Evolutionary conservation across 2,888 invertebrate genomes (phyloP).

Genomic region (Subacronicta megacephala): DNA sequence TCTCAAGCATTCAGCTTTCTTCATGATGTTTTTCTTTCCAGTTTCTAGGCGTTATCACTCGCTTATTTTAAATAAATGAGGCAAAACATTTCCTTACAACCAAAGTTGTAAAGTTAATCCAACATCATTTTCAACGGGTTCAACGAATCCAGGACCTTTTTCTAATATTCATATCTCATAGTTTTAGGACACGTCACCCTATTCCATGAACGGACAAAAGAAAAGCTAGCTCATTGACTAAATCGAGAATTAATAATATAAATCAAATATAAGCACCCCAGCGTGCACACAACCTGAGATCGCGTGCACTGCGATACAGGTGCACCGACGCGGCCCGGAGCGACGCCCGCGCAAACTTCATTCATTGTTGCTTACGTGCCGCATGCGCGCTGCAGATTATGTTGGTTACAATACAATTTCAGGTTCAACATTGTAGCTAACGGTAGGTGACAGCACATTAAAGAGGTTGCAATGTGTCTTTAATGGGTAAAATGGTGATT

Average conservation of each 20-base stretch:
- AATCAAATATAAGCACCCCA: slow-evolving; percentile 23
- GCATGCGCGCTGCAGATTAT: slow-evolving; percentile 49
- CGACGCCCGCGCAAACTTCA: slow-evolving; percentile 83
- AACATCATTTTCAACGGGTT: too few relatives aligned
- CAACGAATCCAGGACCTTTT: too few relatives aligned
- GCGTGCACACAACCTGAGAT: slow-evolving; percentile 66
- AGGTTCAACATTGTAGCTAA: slow-evolving; percentile 35
- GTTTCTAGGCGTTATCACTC: too few relatives aligned
- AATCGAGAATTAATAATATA: slow-evolving; percentile 14
- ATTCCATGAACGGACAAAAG: too few relatives aligned
- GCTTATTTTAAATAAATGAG: too few relatives aligned
- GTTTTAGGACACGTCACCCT: too few relatives aligned
- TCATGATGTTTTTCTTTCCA: too few relatives aligned
- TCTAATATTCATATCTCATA: too few relatives aligned
- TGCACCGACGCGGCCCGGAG: slow-evolving; percentile 77
- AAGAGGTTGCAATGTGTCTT: slow-evolving; percentile 4
- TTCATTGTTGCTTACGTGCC: slow-evolving; percentile 78
- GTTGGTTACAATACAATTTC: slow-evolving; percentile 50
- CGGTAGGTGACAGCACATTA: slow-evolving; percentile 36
- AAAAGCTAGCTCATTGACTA: too few relatives aligned
- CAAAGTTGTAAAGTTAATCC: too few relatives aligned
- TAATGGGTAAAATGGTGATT: background rate
- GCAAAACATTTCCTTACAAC: too few relatives aligned
- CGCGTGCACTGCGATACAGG: slow-evolving; percentile 84
- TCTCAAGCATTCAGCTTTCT: too few relatives aligned